phyloP scores from a whole-genome alignment of 2,113 vertebrate species.

The Xenopus laevis region DNA sequence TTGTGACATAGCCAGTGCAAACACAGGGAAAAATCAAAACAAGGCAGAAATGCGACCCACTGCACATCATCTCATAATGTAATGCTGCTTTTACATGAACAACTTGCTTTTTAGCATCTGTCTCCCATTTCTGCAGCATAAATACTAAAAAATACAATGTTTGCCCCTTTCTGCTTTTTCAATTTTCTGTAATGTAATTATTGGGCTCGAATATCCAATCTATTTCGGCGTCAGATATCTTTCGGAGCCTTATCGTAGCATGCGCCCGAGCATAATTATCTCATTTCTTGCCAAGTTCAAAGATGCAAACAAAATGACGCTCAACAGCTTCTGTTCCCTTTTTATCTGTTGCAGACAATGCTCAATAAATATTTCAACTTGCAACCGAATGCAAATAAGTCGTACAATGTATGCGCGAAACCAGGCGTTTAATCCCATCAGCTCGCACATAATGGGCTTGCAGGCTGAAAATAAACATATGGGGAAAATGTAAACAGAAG shows the following conservation, averaged over 20 bases:
- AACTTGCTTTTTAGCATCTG: background rate
- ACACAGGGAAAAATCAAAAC: no score
- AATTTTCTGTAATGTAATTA: background rate
- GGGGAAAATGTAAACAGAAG: slow-evolving; percentile 12
- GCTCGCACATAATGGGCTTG: slow-evolving; percentile 38
- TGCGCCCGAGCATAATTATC: slow-evolving; percentile 1
- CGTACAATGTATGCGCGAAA: background rate
- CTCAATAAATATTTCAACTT: slow-evolving; percentile 28
- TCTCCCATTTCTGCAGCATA: background rate
- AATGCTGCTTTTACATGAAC: background rate
- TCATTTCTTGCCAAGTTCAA: slow-evolving; percentile 12
- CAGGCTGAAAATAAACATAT: slow-evolving; percentile 33
- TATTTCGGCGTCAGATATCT: background rate
- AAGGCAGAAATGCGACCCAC: no score
- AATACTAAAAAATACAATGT: background rate
- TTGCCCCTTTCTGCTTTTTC: background rate
- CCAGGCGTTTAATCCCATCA: slow-evolving; percentile 38
- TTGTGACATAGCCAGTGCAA: no score
- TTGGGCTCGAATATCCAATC: background rate
- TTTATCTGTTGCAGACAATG: slow-evolving; percentile 20
- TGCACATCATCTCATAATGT: background rate
- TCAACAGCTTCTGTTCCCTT: background rate
- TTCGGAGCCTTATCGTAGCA: background rate
- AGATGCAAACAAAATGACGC: background rate
- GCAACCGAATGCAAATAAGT: slow-evolving; percentile 36